Evolutionary conservation across 2,888 invertebrate genomes (phyloP), one percentile per base, ranked within the genome.

Genomic region (Lycophotia porphyrea): DNA sequence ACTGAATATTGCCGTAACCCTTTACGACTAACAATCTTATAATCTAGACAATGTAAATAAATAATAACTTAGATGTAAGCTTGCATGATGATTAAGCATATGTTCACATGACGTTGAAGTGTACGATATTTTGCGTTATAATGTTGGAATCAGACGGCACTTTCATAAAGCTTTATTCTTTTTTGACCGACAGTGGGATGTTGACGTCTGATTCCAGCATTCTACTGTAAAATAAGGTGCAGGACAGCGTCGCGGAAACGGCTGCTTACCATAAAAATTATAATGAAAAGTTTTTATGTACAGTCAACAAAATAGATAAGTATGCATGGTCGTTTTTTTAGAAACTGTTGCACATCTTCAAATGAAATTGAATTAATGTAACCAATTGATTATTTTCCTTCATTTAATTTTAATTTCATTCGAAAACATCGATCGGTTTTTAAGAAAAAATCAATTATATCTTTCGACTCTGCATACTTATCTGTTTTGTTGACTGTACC

Each of bases 1-100:
- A 52, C 44, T 52, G 13, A 55, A 47, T 74, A 74, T 67, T 80
- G 67, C 80, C 78, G 27, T 55, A 55, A 80, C 39, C 80, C 74
- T 24, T 63, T 74, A 74, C 15, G 67, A 67, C 34, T 63, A 80
- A 34, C 7, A 49, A 31, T 31, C 36, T 73, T 79, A 73, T 21
- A 21, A 42, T 27, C 21, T 42, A 63, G 34, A 42, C 0, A 39
- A 24, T 47, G 47, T n/a, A 47, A 55, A 67, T 80, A 74, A 78
- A 80, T 67, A 80, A 34, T 42, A 58, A 74, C 39, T 27, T 63
- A 39, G n/a, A 39, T 39, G 18, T 39, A 39, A 39, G 63, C 63
- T 21, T 39, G n/a, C 2, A 39, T n/a, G 15, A 36, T 61, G 39
- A 39, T 18, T 27, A 27, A 55, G 55, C 31, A 8, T 21, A 60